These are phyloP conservation scores for Dorcus parallelipipedus DNA, from an alignment of 2,888 invertebrate genomes.

Conservation along the genomic window DNA sequence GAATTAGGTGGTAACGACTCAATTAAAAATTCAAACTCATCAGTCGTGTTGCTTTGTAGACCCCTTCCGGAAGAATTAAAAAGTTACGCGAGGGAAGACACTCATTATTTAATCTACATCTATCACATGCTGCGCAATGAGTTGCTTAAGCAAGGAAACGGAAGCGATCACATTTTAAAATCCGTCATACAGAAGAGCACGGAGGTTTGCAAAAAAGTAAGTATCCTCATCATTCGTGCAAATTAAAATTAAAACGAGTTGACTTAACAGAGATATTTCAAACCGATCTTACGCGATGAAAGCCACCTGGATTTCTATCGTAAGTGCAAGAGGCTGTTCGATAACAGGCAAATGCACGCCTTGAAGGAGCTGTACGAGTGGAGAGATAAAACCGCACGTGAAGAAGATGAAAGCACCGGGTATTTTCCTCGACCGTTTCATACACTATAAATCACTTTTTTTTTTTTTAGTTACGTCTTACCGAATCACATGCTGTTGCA, in stretches of 20 bases:
- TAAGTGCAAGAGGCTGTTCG: slow-evolving; percentile 76
- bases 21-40: not conserved
- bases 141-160: slow-evolving; percentile 64
- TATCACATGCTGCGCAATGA: slow-evolving; percentile 77
- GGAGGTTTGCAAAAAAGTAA: slow-evolving; percentile 67
- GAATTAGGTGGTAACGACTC: slow-evolving; percentile 60
- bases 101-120: slow-evolving; percentile 89
- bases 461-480: slow-evolving; percentile 71
- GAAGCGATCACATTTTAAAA: slow-evolving; percentile 57
- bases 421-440: slow-evolving; percentile 36
- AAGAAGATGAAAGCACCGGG: slow-evolving; percentile 87
- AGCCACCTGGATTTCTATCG: slow-evolving; percentile 74
- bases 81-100: slow-evolving; percentile 88
- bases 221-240: not conserved
- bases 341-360: slow-evolving; percentile 80
- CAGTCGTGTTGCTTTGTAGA: slow-evolving; percentile 43
- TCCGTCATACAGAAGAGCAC: slow-evolving; percentile 73
- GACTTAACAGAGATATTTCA: slow-evolving; percentile 67
- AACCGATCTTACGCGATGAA: slow-evolving; percentile 65
- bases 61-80: slow-evolving; percentile 81
- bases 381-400: slow-evolving; percentile 81
- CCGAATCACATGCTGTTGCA: slow-evolving; percentile 95
- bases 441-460: not conserved
- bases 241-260: slow-evolving; percentile 24
- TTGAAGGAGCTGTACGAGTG: slow-evolving; percentile 78